These are phyloP conservation scores for Nomada hirtipes DNA, from an alignment of 2,888 invertebrate genomes.

Conservation along the genomic window DNA sequence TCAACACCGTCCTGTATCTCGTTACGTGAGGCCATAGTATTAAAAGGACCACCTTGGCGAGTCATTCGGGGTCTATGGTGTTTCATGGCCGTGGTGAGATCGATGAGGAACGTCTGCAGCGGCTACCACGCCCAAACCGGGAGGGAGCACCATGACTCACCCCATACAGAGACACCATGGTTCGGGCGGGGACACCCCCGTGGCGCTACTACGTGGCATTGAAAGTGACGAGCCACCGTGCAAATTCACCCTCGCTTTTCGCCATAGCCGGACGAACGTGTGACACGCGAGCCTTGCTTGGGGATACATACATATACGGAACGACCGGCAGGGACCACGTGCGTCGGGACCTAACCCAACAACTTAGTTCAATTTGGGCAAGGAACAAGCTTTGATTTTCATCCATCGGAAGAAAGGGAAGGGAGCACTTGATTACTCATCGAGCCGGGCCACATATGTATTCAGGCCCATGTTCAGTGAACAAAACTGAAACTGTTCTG, in stretches of 20 bases:
- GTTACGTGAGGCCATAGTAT: constrained; percentile 29
- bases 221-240: constrained; percentile 55
- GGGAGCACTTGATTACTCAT: constrained; percentile 39
- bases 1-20: constrained; percentile 8
- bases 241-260: constrained; percentile 51
- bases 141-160: constrained; percentile 78
- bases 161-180: constrained; percentile 70
- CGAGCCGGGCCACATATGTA: not conserved
- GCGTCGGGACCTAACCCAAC: constrained; percentile 67
- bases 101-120: constrained; percentile 79
- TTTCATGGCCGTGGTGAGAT: constrained; percentile 72
- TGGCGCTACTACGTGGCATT: constrained; percentile 57
- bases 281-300: constrained; percentile 25
- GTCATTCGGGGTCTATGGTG: constrained; percentile 62
- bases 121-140: constrained; percentile 79
- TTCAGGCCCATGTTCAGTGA: not conserved
- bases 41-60: constrained; percentile 58
- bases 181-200: constrained; percentile 54
- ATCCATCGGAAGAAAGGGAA: constrained; percentile 3
- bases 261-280: constrained; percentile 41
- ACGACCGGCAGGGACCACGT: constrained; percentile 53
- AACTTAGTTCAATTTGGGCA: constrained; percentile 64
- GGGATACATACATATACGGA: constrained; percentile 20
- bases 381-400: constrained; percentile 56
- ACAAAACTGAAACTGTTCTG: constrained; percentile 22